Conservation (phyloP, 2,888 invertebrate genomes). For the Cataglyphis altisquamis region DNA sequence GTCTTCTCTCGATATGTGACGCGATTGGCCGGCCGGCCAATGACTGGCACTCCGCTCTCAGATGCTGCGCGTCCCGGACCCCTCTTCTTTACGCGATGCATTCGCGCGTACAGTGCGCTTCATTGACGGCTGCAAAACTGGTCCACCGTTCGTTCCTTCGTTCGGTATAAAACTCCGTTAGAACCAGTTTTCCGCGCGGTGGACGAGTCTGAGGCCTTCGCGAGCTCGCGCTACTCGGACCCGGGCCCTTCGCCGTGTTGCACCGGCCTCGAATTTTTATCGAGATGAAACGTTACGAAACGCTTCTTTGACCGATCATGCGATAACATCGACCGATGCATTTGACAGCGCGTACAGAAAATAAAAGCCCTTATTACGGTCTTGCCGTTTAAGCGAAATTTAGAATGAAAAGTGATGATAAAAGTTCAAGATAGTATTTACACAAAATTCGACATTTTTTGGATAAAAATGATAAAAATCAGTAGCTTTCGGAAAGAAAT, state of each 20-base stretch:
- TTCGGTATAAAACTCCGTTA: constrained; percentile 73
- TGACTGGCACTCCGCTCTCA: constrained; percentile 63
- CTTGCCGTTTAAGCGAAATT: neutral
- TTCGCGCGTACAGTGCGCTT: constrained; percentile 71
- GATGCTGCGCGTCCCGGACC: constrained; percentile 43
- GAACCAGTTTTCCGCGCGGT: constrained; percentile 68
- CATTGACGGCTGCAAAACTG: constrained; percentile 73
- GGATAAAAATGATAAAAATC: no score
- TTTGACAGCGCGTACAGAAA: neutral
- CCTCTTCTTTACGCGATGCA: constrained; percentile 46
- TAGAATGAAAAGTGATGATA: neutral
- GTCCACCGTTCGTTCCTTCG: constrained; percentile 62
- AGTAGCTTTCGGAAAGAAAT: no score
- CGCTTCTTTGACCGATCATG: constrained; percentile 20
- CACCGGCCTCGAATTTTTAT: constrained; percentile 8
- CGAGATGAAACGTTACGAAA: neutral
- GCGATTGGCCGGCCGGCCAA: constrained; percentile 69
- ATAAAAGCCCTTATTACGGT: neutral
- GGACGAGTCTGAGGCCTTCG: constrained; percentile 52
- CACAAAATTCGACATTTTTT: neutral
- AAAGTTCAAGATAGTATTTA: neutral
- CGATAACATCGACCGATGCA: neutral
- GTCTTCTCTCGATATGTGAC: constrained; percentile 67
- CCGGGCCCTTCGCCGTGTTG: neutral
- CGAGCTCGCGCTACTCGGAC: neutral